Base-by-base conservation (phyloP, 2,888 invertebrate species). In the Lutraria lutraria region DNA sequence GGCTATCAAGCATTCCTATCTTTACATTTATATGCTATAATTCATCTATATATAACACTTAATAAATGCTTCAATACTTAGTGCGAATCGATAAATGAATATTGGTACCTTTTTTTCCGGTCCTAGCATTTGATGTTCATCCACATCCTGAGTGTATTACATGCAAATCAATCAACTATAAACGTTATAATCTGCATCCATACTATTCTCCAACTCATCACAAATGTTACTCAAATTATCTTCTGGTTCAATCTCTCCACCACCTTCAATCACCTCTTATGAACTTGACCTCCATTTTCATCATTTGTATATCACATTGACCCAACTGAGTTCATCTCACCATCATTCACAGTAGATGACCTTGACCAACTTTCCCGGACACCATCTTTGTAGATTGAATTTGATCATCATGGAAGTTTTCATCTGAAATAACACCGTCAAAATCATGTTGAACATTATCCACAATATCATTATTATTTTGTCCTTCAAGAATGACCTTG, bases 91-190 rank as follows among this genome's bases (percentile, higher is more conserved):
- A 63, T 21, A 76, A 76, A 76, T 76, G 15, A 68, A 25, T 52
- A 87, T 54, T 54, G 25, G 10, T 34, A 83, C 83, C 83, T 29
- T 72, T 31, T 6, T 72, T 53, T 81, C 53, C 72, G 31, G 29
- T 31, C 8, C 8, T 34, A 81, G 83, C 25, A 43, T n/a, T 52
- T 43, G 43, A 12, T 4, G 63, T n/a, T 68, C 63, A 68, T n/a
- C 25, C 8, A 4, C 1, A 60, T 60, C 60, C 60, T 60, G 60
- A 19, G 6, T n/a, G 8, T 68, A 68, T 10, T 63, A n/a, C 54
- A 84, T 29, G 52, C 54, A 72, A 29, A 52, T 56, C 25, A 19
- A 34, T 87, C 89, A 89, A 89, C 89, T 89, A 63, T 81, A n/a
- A 56, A 72, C 52, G 81, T 80, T 80, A 25, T 52, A 15, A 31